Conservation (phyloP, 2,888 invertebrate species). For the Minunthozetes semirufus region DNA sequence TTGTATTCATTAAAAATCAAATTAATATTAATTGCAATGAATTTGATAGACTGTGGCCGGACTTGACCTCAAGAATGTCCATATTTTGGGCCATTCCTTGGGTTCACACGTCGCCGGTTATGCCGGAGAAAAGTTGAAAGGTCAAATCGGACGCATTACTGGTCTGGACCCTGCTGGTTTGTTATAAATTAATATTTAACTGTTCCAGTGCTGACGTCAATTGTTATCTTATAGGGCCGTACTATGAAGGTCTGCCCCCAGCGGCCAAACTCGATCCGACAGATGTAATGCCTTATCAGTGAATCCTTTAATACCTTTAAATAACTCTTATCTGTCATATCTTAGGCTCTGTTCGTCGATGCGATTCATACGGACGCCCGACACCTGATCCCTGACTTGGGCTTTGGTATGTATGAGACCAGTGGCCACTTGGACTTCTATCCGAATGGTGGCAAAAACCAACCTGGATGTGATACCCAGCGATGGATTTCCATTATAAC, state of each 20-base stretch:
- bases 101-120: slow-evolving; percentile 38
- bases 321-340: not conserved
- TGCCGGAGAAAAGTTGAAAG: slow-evolving; percentile 33
- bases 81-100: slow-evolving; percentile 38
- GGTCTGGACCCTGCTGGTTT: slow-evolving; percentile 73
- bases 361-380: slow-evolving; percentile 74
- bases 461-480: slow-evolving; percentile 48
- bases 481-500: slow-evolving; percentile 39
- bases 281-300: slow-evolving; percentile 54
- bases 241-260: slow-evolving; percentile 72
- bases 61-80: not conserved
- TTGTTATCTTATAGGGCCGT: slow-evolving; percentile 55
- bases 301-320: not conserved
- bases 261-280: slow-evolving; percentile 70
- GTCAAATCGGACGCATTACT: slow-evolving; percentile 40
- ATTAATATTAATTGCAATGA: not conserved
- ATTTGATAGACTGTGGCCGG: not conserved
- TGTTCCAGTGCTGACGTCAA: no score
- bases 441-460: slow-evolving; percentile 48
- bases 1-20: not conserved
- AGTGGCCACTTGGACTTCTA: slow-evolving; percentile 50
- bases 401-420: slow-evolving; percentile 45
- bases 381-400: slow-evolving; percentile 35
- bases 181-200: no score
- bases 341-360: slow-evolving; percentile 68